phyloP scores from a whole-genome alignment of 2,797 vertebrate species.

The Pseudochirops corinnae region DNA sequence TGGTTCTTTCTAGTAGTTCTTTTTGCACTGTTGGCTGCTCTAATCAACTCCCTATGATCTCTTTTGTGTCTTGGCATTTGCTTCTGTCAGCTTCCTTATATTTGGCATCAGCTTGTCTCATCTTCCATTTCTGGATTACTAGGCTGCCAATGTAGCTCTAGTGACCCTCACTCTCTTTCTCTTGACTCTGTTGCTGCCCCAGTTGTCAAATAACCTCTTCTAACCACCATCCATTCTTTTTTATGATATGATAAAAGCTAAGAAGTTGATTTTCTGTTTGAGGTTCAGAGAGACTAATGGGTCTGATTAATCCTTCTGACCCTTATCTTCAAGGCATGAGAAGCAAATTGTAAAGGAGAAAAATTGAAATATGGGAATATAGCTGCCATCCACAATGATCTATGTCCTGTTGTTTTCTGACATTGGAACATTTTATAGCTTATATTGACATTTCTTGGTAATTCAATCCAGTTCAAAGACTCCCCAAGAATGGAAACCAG shows the following conservation, averaged over 20 bases:
- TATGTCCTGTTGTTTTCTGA: conserved; percentile 76
- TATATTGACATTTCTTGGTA: conserved; percentile 63
- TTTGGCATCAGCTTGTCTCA: background rate
- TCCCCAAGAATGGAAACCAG: conserved; percentile 78
- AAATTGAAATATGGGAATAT: conserved; percentile 74
- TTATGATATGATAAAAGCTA: background rate
- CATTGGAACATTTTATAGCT: conserved; percentile 74
- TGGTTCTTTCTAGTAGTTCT: background rate
- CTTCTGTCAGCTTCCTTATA: background rate
- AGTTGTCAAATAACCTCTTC: background rate
- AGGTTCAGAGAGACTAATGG: background rate
- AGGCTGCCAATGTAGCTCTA: background rate
- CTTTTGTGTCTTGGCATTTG: background rate
- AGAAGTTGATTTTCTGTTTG: background rate
- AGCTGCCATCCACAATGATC: conserved; percentile 73
- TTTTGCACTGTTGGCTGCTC: background rate
- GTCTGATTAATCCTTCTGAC: background rate
- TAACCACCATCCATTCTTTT: background rate
- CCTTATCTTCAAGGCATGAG: background rate
- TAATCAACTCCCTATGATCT: background rate
- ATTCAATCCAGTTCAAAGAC: conserved; percentile 78
- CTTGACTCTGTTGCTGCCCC: background rate
- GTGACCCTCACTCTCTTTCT: background rate
- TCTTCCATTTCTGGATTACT: background rate
- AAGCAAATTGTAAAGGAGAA: conserved; percentile 50